phyloP scores from a whole-genome alignment of 2,888 invertebrate genomes.

The Machimus rusticus region DNA sequence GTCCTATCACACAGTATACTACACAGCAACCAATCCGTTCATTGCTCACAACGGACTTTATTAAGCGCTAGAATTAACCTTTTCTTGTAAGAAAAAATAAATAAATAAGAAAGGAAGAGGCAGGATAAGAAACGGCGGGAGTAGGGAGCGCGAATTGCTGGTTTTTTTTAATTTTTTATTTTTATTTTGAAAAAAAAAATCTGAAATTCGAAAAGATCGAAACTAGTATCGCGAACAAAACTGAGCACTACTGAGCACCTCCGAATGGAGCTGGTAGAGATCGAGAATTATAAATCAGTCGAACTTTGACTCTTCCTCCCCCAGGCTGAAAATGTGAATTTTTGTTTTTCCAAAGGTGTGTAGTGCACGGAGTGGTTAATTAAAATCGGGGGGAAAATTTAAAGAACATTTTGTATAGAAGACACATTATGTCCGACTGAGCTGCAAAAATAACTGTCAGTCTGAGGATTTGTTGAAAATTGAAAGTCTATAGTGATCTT shows the following conservation, averaged over 20 bases:
- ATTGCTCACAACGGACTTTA: conserved; percentile 45
- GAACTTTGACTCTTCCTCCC: conserved; percentile 4
- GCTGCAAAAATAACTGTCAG: background rate
- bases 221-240: background rate
- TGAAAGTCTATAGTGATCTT: background rate
- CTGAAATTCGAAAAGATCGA: background rate
- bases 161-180: background rate
- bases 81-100: background rate
- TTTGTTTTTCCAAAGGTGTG: background rate
- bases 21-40: conserved; percentile 46
- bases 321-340: background rate
- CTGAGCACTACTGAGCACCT: background rate
- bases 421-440: background rate
- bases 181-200: background rate
- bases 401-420: background rate
- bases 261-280: background rate
- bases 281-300: background rate
- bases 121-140: background rate
- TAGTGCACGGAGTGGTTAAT: conserved; percentile 1
- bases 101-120: background rate
- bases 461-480: background rate
- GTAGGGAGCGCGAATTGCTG: background rate
- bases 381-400: background rate
- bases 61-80: conserved; percentile 30
- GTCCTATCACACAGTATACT: conserved; percentile 40